Percentiles rank a stretch among this genome's conserved stretches.
Conservation (phyloP, 2,888 invertebrate genomes). For the Taphrorychus bicolor region DNA sequence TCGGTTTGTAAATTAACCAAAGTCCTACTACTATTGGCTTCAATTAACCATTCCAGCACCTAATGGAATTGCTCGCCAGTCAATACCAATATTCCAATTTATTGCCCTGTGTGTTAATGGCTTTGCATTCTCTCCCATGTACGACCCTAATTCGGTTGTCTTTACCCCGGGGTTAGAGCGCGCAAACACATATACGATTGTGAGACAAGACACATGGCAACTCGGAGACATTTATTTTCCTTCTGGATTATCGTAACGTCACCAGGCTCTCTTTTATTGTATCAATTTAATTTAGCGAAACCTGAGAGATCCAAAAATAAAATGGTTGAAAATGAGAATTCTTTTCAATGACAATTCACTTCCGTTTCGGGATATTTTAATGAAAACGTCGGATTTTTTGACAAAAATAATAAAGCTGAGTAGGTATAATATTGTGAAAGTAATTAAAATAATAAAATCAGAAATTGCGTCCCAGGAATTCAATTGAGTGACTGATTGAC, state of each 20-base stretch:
- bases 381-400: too few species aligned
- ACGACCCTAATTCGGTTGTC: conserved; percentile 22
- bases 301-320: conserved; percentile 3
- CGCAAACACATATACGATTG: conserved; percentile 11
- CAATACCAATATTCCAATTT: conserved; percentile 26
- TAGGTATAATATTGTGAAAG: too few species aligned
- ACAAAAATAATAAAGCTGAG: too few species aligned
- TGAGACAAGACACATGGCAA: conserved; percentile 13
- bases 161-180: conserved; percentile 8
- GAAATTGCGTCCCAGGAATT: too few species aligned
- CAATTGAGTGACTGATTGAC: too few species aligned
- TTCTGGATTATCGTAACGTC: conserved; percentile 10
- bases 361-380: too few species aligned
- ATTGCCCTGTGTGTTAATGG: conserved; percentile 29
- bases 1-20: conserved; percentile 22
- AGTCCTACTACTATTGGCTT: conserved; percentile 17
- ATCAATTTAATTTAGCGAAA: conserved; percentile 12
- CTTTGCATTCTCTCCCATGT: conserved; percentile 24
- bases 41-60: conserved; percentile 22
- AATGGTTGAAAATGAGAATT: background rate
- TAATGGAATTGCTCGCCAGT: conserved; percentile 26
- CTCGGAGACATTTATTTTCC: conserved; percentile 18
- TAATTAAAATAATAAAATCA: too few species aligned
- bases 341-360: too few species aligned
- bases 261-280: conserved; percentile 1